Base-by-base conservation (phyloP, 2,888 invertebrate genomes). In the Chydorus sphaericus region DNA sequence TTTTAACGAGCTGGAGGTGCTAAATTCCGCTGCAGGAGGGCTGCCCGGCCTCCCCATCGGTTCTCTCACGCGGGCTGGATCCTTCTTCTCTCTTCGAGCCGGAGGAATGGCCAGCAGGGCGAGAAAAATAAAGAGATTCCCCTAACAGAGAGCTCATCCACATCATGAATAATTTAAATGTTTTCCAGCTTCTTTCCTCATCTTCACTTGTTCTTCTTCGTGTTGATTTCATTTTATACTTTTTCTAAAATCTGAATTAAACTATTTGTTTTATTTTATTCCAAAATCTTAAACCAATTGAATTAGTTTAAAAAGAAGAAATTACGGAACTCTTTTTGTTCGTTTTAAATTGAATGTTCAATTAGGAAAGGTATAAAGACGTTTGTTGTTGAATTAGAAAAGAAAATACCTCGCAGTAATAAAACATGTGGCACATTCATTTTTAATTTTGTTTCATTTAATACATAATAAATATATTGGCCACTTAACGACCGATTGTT, bases 1-100 rank as follows among this genome's bases (percentile, higher is more conserved):
- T 44, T 44, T 44, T 44, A 44, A 44, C 44, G 44, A 44, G 44
- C 44, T 44, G 26, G 28, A 44, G 44, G 44, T 44, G 44, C 44
- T 44, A 44, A 44, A 44, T 23, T 28, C 28, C 44, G 44, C 44
- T 28, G 28, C 44, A 28, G 44, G 44, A 26, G 44, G 26, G 23
- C n/a, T n/a, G n/a, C n/a, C n/a, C n/a, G n/a, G n/a, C n/a, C n/a
- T n/a, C n/a, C n/a, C n/a, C n/a, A n/a, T n/a, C n/a, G n/a, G n/a
- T n/a, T n/a, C n/a, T n/a, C n/a, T n/a, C n/a, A n/a, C n/a, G n/a
- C n/a, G n/a, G n/a, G n/a, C n/a, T n/a, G n/a, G n/a, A n/a, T n/a
- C n/a, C n/a, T n/a, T n/a, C n/a, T n/a, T n/a, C n/a, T n/a, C n/a
- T n/a, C n/a, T n/a, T n/a, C n/a, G n/a, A n/a, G n/a, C n/a, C n/a